These are phyloP conservation scores for Pleuronectes platessa DNA, from an alignment of 2,113 vertebrate genomes.

Conservation along the genomic window DNA sequence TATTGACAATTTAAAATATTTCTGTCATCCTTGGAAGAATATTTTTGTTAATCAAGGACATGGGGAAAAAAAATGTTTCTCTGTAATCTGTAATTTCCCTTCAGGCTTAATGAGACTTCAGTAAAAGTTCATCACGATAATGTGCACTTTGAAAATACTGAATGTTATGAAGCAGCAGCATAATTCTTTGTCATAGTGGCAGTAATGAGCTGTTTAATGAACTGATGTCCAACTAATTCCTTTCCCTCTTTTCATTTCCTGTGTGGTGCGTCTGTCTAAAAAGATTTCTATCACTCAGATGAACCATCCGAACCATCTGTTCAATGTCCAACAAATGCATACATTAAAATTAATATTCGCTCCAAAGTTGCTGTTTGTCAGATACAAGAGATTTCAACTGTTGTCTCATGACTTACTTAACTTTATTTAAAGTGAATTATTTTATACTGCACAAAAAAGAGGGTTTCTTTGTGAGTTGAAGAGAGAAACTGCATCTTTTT, in stretches of 20 bases:
- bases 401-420: background rate
- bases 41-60: background rate
- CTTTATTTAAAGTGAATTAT: background rate
- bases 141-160: background rate
- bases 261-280: background rate
- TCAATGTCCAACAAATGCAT: background rate
- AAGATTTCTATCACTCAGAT: background rate
- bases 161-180: background rate
- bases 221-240: background rate
- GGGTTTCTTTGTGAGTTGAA: background rate
- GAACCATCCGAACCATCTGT: background rate
- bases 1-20: background rate
- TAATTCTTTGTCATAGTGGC: background rate
- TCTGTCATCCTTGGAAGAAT: background rate
- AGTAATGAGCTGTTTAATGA: conserved; percentile 21
- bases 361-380: background rate
- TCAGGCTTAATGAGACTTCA: background rate
- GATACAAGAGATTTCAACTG: background rate
- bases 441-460: background rate
- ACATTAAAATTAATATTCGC: background rate
- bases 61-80: background rate
- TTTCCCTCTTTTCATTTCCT: conserved; percentile 5
- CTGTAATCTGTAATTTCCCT: background rate
- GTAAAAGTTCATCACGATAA: background rate
- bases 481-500: background rate